These are phyloP conservation scores for Dilophus febrilis DNA, from an alignment of 2,888 invertebrate genomes.

Conservation along the genomic window DNA sequence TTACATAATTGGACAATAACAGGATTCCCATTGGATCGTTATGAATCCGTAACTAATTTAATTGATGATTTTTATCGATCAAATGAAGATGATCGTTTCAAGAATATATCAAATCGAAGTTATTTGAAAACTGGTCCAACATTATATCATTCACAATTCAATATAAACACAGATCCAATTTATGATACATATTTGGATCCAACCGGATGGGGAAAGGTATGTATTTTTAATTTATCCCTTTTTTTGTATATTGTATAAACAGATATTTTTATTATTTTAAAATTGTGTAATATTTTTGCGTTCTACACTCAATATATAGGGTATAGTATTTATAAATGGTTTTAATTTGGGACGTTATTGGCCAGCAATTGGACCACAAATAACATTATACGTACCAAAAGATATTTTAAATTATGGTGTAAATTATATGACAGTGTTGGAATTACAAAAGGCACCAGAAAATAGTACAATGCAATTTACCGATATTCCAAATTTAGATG, in stretches of 20 bases:
- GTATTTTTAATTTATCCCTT: no score
- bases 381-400: conserved; percentile 68
- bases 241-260: no score
- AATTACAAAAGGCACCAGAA: conserved; percentile 33
- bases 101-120: conserved; percentile 1
- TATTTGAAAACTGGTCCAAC: conserved; percentile 33
- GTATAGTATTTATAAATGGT: conserved; percentile 68
- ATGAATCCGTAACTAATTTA: conserved; percentile 18
- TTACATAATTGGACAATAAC: conserved; percentile 48
- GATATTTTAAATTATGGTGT: conserved; percentile 39
- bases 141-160: conserved; percentile 32
- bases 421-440: conserved; percentile 42
- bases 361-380: conserved; percentile 61
- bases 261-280: no score
- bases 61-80: conserved; percentile 13
- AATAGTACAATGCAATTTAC: conserved; percentile 23
- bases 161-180: conserved; percentile 30
- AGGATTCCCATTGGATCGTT: conserved; percentile 35
- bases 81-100: conserved; percentile 5
- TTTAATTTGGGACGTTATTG: conserved; percentile 77
- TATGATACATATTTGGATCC: conserved; percentile 64
- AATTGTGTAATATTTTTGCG: no score
- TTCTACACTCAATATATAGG: no score
- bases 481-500: conserved; percentile 25
- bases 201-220: conserved; percentile 63